phyloP scores from a whole-genome alignment of 2,113 vertebrate species.

The Malaclemys terrapin region DNA sequence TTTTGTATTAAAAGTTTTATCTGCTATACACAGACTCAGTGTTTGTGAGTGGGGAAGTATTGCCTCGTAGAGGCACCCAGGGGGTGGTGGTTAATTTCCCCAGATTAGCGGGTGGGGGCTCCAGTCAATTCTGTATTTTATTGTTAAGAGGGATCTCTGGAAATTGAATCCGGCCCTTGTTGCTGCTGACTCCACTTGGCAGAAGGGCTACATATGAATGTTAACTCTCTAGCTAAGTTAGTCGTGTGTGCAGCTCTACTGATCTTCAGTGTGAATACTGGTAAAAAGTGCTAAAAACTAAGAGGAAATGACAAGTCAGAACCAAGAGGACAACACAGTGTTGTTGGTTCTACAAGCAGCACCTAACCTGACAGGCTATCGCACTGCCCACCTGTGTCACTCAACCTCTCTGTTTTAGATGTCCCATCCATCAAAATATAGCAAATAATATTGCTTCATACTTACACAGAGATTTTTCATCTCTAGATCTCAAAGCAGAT shows the following conservation, averaged over 20 bases:
- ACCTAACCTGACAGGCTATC: background rate
- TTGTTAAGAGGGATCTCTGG: no score
- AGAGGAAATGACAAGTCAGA: constrained; percentile 45
- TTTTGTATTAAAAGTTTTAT: no score
- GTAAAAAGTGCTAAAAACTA: constrained; percentile 30
- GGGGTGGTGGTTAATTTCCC: no score
- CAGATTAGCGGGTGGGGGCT: no score
- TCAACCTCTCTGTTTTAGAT: constrained; percentile 13
- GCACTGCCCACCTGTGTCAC: constrained; percentile 10
- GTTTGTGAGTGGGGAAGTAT: no score
- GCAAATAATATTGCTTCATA: constrained; percentile 28
- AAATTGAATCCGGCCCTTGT: no score
- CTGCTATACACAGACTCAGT: no score
- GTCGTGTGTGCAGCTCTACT: background rate
- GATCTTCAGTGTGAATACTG: constrained; percentile 2
- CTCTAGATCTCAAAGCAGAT: background rate
- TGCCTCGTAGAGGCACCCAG: no score
- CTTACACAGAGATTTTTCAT: constrained; percentile 29
- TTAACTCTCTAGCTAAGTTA: background rate
- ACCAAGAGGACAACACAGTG: background rate
- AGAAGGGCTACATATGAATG: no score
- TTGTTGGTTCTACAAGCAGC: background rate
- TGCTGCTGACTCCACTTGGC: no score
- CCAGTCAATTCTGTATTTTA: no score
- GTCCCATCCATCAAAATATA: background rate